Base-by-base conservation (phyloP, 2,797 vertebrate species). In the Sebastes kiyomatsui region DNA sequence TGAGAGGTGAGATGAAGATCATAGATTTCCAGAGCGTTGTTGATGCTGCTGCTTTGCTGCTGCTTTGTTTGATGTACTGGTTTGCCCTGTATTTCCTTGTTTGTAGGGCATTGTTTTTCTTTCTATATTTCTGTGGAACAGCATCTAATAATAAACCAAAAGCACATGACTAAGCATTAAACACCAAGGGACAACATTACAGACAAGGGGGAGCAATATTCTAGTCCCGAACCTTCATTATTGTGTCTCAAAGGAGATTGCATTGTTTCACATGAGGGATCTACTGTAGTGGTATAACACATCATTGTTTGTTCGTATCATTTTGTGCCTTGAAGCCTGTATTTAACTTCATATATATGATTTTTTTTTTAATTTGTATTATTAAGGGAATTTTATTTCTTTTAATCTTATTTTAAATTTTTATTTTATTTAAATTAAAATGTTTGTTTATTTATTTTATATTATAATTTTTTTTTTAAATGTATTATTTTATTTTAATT, bases 1-100 rank as follows among this genome's bases (percentile, higher is more conserved):
- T 49, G 59, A 77, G 66, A 90, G 84, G 67, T 78, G 84, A 88
- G 67, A 82, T 72, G 68, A 82, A 85, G 58, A 81, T 83, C 67
- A 70, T 2, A 27, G 38, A 79, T 75, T 72, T 56, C 18, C 14
- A 25, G 32, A 61, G 65, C 33, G 67, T 33, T 59, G 18, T 68
- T 75, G 25, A 42, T 52, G 68, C 56, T 23, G 30, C 18, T 69
- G 12, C 27, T 13, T 60, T 56, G 5, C 13, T 27, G 28, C 28
- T 30, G 33, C 33, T 33, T 33, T 33, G 33, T 78, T 11, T 65
- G n/a, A 13, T 67, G 18, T 65, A n/a, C 13, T 28, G 7, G 4
- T 46, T 32, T 22, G 16, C 38, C 69, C 33, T 14, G 3, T 38
- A 9, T 20, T 35, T 23, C 28, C 35, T 18, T 46, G 42, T 7